phyloP scores from a whole-genome alignment of 2,797 vertebrate species.

The Peromyscus attwateri region DNA sequence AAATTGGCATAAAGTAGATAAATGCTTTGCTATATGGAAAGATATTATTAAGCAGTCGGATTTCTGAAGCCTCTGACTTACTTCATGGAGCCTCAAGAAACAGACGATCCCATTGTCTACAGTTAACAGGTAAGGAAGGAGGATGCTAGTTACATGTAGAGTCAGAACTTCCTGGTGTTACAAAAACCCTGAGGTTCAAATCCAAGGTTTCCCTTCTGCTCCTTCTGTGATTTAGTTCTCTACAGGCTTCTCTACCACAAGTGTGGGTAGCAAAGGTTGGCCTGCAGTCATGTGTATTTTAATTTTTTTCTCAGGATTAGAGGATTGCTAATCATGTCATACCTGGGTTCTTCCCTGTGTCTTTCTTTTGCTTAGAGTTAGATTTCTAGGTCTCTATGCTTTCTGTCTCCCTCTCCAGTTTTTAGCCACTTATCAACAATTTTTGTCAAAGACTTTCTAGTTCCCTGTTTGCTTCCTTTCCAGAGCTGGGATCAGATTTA shows the following conservation, averaged over 20 bases:
- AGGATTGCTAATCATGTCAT: conserved; percentile 75
- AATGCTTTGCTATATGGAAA: conserved; percentile 39
- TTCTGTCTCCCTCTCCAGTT: conserved; percentile 84
- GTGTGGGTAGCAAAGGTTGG: conserved; percentile 19
- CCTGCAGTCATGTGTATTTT: conserved; percentile 61
- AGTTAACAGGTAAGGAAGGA: neutral
- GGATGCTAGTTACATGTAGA: neutral
- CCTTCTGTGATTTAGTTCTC: conserved; percentile 36
- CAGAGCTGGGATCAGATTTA: conserved; percentile 88
- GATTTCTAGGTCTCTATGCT: conserved; percentile 86
- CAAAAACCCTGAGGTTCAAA: conserved; percentile 23
- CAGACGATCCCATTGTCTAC: neutral
- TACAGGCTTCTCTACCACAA: neutral
- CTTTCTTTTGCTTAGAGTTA: conserved; percentile 85
- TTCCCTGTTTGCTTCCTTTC: conserved; percentile 89
- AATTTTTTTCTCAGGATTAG: conserved; percentile 80
- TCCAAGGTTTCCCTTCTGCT: conserved; percentile 11
- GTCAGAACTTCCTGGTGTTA: neutral
- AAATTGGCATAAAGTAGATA: conserved; percentile 43
- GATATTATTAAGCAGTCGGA: conserved; percentile 26
- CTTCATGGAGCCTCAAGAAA: neutral
- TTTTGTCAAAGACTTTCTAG: conserved; percentile 89
- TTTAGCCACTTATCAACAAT: conserved; percentile 88
- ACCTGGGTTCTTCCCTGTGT: conserved; percentile 79
- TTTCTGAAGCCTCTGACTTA: conserved; percentile 34